Percentiles rank a stretch among this genome's conserved stretches.
phyloP scores from a whole-genome alignment of 2,113 vertebrate genomes.

The Crotalus tigris region DNA sequence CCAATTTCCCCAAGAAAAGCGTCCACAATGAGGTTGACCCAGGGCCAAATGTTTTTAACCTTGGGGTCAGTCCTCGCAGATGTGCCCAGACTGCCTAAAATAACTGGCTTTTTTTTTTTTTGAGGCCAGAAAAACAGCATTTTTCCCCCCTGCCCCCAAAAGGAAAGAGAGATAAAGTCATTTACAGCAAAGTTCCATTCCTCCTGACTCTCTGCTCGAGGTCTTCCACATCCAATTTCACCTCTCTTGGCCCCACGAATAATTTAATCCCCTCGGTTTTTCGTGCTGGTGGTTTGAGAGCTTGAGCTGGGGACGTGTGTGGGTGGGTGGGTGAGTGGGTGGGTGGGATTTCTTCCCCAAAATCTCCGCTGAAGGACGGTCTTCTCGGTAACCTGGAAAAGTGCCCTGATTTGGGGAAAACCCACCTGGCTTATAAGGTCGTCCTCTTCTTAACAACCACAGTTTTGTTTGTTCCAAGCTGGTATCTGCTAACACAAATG shows the following conservation, averaged over 20 bases:
- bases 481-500: too few relatives aligned
- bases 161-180: slow-evolving; percentile 27
- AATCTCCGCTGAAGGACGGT: background rate
- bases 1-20: background rate
- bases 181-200: slow-evolving; percentile 15
- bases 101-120: too few relatives aligned
- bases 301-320: background rate
- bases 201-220: slow-evolving; percentile 14
- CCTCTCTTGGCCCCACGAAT: background rate
- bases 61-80: slow-evolving; percentile 21
- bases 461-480: too few relatives aligned
- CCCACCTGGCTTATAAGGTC: too few relatives aligned
- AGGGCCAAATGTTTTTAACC: background rate
- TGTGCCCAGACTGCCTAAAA: slow-evolving; percentile 2
- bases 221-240: slow-evolving; percentile 30
- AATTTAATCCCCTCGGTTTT: background rate
- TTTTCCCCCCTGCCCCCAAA: slow-evolving; percentile 5
- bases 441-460: too few relatives aligned
- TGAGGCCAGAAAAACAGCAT: background rate
- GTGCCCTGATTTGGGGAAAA: background rate
- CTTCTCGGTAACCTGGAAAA: background rate
- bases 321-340: background rate
- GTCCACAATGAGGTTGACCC: background rate
- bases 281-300: background rate
- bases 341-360: background rate